Evolutionary conservation across 2,797 vertebrate species (phyloP), one percentile per base, ranked within the genome.

Genomic region (Craterocephalus amniculus): DNA sequence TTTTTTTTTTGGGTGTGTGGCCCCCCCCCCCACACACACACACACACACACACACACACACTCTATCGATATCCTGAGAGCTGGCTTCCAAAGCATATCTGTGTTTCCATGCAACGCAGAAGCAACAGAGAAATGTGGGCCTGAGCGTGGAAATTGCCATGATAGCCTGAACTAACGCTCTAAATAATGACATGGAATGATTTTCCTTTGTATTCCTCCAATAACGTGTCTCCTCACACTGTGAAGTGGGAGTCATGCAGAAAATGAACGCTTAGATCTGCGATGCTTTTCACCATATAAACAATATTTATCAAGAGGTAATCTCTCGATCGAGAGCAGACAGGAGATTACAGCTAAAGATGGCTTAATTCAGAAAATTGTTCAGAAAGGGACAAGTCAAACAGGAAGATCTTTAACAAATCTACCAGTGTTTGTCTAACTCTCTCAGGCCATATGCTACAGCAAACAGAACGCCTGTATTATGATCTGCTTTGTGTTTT

Each of bases 321-420:
- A 94, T 94, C 90, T 92, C 84, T 78, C 88, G 87, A 94, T 93
- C 87, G 58, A 82, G 87, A 89, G 88, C 87, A 91, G 92, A 91
- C 88, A 90, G 86, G 83, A 92, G 90, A 93, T 93, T 93, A 92
- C 68, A 72, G 73, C 55, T 74, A 76, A 89, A 90, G 86, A 92
- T 83, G 89, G 84, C 86, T 92, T 91, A 76, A 92, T 91, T 89
- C 82, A 83, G 67, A 88, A 79, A 88, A 89, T 60, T 76, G 81
- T 73, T 34, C 58, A 70, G 74, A 89, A 77, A 83, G 64, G 78
- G 58, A 67, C 68, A 72, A 85, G 83, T 22, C 45, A 49, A 49
- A 22, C 4, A 49, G n/a, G 11, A 22, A 86, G 79, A 78, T 92
- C 87, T 90, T 84, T 77, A 72, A 90, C 91, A 92, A 92, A 94